Percentiles rank a stretch among this genome's conserved stretches.
Evolutionary conservation across 2,888 invertebrate genomes (phyloP).

Genomic region (Allygus modestus): DNA sequence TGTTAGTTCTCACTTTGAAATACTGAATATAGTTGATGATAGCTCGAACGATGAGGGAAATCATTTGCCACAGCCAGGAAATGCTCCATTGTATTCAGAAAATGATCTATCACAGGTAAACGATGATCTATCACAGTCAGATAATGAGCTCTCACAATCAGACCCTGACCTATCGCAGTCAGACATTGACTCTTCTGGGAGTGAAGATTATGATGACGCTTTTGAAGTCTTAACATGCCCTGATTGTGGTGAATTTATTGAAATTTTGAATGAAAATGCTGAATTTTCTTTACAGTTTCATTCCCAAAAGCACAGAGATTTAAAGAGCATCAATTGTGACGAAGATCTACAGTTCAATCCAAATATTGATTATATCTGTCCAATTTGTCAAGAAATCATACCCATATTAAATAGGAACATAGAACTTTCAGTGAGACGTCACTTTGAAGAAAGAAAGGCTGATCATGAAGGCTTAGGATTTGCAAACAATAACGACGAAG

Average conservation of each 20-base stretch:
- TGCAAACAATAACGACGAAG: not conserved
- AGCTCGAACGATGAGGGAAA: too few species aligned
- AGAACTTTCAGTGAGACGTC: not conserved
- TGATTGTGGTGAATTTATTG: not conserved
- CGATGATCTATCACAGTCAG: too few species aligned
- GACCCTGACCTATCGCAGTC: too few species aligned
- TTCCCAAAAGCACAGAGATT: not conserved
- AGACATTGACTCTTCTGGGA: not conserved
- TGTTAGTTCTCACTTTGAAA: too few species aligned
- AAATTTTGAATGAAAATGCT: conserved; percentile 1
- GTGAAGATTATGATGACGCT: not conserved
- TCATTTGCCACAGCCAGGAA: too few species aligned
- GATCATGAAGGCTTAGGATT: conserved; percentile 6
- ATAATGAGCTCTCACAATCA: too few species aligned
- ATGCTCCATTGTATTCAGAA: too few species aligned
- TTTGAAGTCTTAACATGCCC: not conserved
- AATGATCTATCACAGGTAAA: too few species aligned
- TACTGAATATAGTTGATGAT: too few species aligned
- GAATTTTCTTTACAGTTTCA: conserved; percentile 11
- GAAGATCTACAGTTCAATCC: not conserved
- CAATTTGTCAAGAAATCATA: not conserved
- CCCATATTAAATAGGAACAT: not conserved
- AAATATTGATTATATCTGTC: not conserved
- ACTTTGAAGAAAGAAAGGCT: not conserved
- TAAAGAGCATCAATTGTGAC: not conserved